Evolutionary conservation across 2,888 invertebrate genomes (phyloP), one percentile per base, ranked within the genome.

Genomic region (Gari tellinella): DNA sequence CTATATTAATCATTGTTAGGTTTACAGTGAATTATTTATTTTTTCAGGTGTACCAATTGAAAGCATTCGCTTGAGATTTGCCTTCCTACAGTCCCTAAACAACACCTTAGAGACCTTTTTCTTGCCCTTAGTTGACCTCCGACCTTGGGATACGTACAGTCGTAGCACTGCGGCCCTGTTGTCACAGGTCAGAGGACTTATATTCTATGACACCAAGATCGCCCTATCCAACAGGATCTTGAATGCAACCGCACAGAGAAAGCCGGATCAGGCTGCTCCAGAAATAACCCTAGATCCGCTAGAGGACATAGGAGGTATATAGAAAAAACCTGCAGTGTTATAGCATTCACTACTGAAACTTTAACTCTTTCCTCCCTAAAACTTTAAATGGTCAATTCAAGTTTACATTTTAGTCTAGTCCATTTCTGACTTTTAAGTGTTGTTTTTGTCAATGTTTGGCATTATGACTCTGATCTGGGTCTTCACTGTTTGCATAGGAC

Each of bases 271-370:
- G 69, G 89, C 91, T 12, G 90, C 91, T 0, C 91, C 91, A 3
- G 92, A 92, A 66, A 89, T 92, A 40, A 88, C 85, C 1, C 80
- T 92, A 10, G 91, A 92, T 72, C 92, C 92, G 3, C 82, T 92
- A 17, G 90, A 91, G 65, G 85, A 75, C 63, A 88, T 92, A 53
- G 90, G 88, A 73, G 89, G 90, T 90, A 17, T 49, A n/a, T n/a
- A n/a, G n/a, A n/a, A n/a, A n/a, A n/a, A n/a, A n/a, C n/a, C n/a
- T n/a, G n/a, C n/a, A n/a, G n/a, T n/a, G n/a, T n/a, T n/a, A n/a
- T n/a, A n/a, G n/a, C n/a, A n/a, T n/a, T n/a, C n/a, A n/a, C n/a
- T n/a, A n/a, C n/a, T n/a, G n/a, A n/a, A n/a, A n/a, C n/a, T n/a
- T n/a, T n/a, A n/a, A n/a, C n/a, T n/a, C n/a, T n/a, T n/a, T n/a